Evolutionary conservation across 2,888 invertebrate species (phyloP).

Genomic region (Lysandra bellargus): DNA sequence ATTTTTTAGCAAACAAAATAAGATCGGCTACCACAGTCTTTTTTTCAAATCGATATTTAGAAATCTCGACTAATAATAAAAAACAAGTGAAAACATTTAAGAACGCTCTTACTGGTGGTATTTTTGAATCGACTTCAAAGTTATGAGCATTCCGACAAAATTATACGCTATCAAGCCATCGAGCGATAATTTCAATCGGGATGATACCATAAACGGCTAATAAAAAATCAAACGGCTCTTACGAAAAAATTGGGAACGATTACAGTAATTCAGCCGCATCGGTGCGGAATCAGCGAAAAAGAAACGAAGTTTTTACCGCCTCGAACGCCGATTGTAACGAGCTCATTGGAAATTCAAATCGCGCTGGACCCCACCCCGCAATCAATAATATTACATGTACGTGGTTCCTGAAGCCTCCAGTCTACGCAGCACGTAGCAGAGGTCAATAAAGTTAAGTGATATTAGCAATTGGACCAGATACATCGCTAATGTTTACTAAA

Average conservation of each 20-base stretch:
- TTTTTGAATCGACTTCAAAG: background rate
- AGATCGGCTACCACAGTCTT: no score
- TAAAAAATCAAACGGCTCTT: constrained; percentile 41
- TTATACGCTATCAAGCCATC: constrained; percentile 16
- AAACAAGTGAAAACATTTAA: background rate
- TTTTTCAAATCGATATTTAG: no score
- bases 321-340: constrained; percentile 69
- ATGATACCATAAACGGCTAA: constrained; percentile 38
- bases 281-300: constrained; percentile 62
- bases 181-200: constrained; percentile 33
- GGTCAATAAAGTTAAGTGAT: constrained; percentile 39
- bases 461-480: constrained; percentile 25
- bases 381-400: constrained; percentile 80
- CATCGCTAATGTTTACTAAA: constrained; percentile 4
- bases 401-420: constrained; percentile 67
- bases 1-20: no score
- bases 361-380: constrained; percentile 70
- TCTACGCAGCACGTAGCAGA: constrained; percentile 47
- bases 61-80: no score
- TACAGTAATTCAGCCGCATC: constrained; percentile 56
- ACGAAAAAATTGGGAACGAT: constrained; percentile 50
- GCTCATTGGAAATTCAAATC: constrained; percentile 80
- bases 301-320: constrained; percentile 68
- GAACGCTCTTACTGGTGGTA: background rate
- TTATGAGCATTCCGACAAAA: background rate